These are phyloP conservation scores for Drosophila orena DNA, from an alignment of 1,140 invertebrate genomes.

Conservation along the genomic window DNA sequence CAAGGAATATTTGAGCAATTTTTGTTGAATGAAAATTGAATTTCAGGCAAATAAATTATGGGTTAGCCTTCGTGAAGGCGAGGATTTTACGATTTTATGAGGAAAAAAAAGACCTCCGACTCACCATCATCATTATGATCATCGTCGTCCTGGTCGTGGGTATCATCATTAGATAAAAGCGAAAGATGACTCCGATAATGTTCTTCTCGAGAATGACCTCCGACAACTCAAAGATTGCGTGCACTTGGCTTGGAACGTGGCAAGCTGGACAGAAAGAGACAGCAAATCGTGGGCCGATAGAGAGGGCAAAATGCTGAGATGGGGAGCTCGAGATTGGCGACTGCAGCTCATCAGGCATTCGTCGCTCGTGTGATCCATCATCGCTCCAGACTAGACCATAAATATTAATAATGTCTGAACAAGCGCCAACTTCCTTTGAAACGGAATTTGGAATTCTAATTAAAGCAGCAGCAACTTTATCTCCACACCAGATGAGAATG, in stretches of 20 bases:
- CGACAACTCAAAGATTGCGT: conserved; percentile 43
- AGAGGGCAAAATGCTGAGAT: conserved; percentile 18
- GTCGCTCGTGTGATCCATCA: conserved; percentile 52
- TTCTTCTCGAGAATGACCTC: conserved; percentile 43
- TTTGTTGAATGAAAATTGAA: conserved; percentile 79
- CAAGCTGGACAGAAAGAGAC: conserved; percentile 19
- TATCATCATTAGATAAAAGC: conserved; percentile 37
- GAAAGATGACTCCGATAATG: conserved; percentile 51
- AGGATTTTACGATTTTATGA: conserved; percentile 68
- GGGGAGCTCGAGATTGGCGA: conserved; percentile 27
- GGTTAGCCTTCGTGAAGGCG: conserved; percentile 53
- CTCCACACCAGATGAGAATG: conserved; percentile 46
- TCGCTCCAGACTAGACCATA: conserved; percentile 67
- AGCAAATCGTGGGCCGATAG: background rate
- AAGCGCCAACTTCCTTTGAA: conserved; percentile 81
- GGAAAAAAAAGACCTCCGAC: conserved; percentile 54
- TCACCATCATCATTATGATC: conserved; percentile 42
- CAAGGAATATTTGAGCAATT: conserved; percentile 67
- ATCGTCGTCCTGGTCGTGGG: conserved; percentile 45
- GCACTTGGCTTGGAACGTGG: conserved; percentile 62
- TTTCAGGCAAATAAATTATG: conserved; percentile 79
- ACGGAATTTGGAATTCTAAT: conserved; percentile 79
- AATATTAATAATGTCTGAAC: conserved; percentile 74
- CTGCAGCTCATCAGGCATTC: conserved; percentile 65
- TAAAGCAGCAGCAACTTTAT: conserved; percentile 79